Evolutionary conservation across 1,140 invertebrate species (phyloP).

Genomic region (Bombus superbus): DNA sequence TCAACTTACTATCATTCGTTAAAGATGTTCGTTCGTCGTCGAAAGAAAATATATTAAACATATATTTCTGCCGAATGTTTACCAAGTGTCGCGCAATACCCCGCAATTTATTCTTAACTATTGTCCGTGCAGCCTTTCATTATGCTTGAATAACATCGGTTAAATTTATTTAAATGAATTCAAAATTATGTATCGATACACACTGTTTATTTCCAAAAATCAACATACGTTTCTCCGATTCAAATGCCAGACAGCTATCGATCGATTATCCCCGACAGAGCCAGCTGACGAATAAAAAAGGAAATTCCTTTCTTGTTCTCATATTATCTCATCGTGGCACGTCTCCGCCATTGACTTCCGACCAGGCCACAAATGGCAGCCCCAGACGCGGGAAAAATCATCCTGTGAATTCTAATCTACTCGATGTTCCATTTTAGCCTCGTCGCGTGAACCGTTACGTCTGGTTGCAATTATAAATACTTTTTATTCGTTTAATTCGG

Average conservation of each 20-base stretch:
- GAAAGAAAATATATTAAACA: not conserved
- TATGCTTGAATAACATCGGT: not conserved
- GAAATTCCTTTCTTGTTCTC: slow-evolving; percentile 17
- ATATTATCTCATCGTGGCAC: slow-evolving; percentile 53
- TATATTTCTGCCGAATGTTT: not conserved
- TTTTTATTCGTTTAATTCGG: not conserved
- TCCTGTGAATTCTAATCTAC: slow-evolving; percentile 65
- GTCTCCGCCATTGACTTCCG: slow-evolving; percentile 63
- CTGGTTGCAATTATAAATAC: not conserved
- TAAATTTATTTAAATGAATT: not conserved
- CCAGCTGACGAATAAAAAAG: slow-evolving; percentile 32
- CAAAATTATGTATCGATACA: not conserved
- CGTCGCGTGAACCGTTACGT: slow-evolving; percentile 53
- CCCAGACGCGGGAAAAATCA: slow-evolving; percentile 52
- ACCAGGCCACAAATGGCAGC: slow-evolving; percentile 62
- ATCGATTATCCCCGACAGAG: not conserved
- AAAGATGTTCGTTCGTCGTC: no score
- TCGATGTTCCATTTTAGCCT: slow-evolving; percentile 43
- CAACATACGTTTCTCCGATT: not conserved
- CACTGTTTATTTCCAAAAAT: no score
- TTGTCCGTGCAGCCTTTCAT: not conserved
- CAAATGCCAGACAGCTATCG: not conserved
- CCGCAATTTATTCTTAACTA: not conserved
- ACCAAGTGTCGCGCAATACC: not conserved
- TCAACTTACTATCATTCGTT: not conserved